Base-by-base conservation (phyloP, 2,888 invertebrate genomes). In the Melinaea menophilus region DNA sequence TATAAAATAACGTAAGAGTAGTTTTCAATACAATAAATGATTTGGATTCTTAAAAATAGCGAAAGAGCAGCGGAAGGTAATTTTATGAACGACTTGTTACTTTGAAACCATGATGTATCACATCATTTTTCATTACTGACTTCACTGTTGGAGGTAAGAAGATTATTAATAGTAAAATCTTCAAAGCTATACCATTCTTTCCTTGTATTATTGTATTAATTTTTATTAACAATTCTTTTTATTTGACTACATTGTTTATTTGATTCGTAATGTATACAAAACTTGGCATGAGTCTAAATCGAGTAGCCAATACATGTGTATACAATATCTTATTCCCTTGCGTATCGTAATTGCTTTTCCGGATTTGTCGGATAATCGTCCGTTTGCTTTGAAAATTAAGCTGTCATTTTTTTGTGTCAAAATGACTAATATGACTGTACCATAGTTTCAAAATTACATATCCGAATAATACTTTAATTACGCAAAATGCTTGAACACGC, bases 281-380 rank as follows among this genome's bases (percentile, higher is more conserved):
- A 64, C 45, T 66, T 66, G 66, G 66, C 64, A 60, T 46, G 46
- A 45, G 31, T 37, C 13, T 55, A 31, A n/a, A 59, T 55, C 13
- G 56, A 66, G 55, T 58, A 13, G 58, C 60, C 57, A 54, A 58
- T 67, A 59, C 58, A 63, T 59, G 46, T 63, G 58, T 60, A 58
- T 56, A 60, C 60, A 51, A 61, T 63, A 61, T 63, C 64, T 66
- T 70, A 69, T 22, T 70, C 67, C 65, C 58, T 59, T 66, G 63
- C 54, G 59, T 60, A 65, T 64, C 64, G 64, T 65, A 69, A 70
- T 70, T 67, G 66, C 64, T 62, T 62, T 59, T 57, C 48, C 47
- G 56, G 48, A 22, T 59, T 62, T 66, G 60, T 56, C 61, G 46
- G 41, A 55, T 58, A 37, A 33, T 12, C 46, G 41, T 9, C 33